A percentile compares a stretch with the other conserved stretches of the same genome.
These are phyloP conservation scores for Limosa lapponica DNA, from an alignment of 2,797 vertebrate species.

Conservation along the genomic window DNA sequence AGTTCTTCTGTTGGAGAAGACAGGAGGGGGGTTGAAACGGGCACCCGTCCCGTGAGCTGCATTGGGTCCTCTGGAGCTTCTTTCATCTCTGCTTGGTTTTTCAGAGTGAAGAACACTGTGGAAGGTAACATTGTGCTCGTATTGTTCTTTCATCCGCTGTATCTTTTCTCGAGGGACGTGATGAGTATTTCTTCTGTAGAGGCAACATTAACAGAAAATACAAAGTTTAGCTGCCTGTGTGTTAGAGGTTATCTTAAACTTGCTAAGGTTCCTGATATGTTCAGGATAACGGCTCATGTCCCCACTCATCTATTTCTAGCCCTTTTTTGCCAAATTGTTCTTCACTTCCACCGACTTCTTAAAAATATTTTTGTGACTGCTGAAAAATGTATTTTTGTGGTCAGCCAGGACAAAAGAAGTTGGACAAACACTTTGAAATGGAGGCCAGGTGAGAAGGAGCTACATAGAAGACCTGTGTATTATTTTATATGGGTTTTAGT, in stretches of 20 bases:
- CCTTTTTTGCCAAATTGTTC: neutral
- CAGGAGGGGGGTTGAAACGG: neutral
- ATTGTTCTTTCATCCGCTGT: constrained; percentile 80
- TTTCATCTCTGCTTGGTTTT: constrained; percentile 59
- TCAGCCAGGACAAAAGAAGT: neutral
- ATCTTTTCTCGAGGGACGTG: constrained; percentile 78
- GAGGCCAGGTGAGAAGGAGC: too few species aligned
- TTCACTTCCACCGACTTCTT: neutral
- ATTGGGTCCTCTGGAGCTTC: neutral
- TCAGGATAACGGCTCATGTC: neutral
- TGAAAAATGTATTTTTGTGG: neutral
- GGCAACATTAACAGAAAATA: constrained; percentile 25
- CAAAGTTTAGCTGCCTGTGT: neutral
- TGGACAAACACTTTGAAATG: neutral
- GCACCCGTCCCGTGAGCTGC: neutral
- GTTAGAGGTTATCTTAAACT: neutral
- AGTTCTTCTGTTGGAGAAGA: constrained; percentile 22
- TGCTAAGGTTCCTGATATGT: neutral
- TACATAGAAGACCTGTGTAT: neutral
- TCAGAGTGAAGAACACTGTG: constrained; percentile 77
- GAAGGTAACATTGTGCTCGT: constrained; percentile 79
- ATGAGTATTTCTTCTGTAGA: constrained; percentile 78
- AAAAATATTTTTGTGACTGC: neutral
- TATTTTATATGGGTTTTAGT: neutral
- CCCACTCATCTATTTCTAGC: neutral